Evolutionary conservation across 2,888 invertebrate species (phyloP), one percentile per base, ranked within the genome.

Genomic region (Alsophila aescularia): DNA sequence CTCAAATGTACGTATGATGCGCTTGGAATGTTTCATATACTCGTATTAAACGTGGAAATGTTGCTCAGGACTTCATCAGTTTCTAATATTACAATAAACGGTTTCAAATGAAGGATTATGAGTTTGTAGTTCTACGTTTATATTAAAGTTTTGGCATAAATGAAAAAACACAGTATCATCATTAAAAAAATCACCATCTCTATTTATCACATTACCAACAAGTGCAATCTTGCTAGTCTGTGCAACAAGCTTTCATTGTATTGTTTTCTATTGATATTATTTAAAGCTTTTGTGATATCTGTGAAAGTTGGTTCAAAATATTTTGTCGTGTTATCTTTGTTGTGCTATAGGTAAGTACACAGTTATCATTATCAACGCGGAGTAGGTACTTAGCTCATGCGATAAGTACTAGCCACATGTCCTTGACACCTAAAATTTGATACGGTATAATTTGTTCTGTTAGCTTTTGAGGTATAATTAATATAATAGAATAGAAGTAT

Each of bases 1-100:
- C 94, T 75, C 94, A 94, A 92, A 93, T 94, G 88, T 92, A 90
- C 87, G 92, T 91, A 89, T 86, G 73, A 77, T 81, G 80, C 79
- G 85, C 79, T 81, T 82, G 73, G 79, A 81, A 77, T 76, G 76
- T 77, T 75, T 24, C 18, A 24, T 7, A 24, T n/a, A n/a, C n/a
- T n/a, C n/a, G 78, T 77, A 66, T 62, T 65, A 66, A 64, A 73
- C 72, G 70, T 75, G 72, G 68, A 71, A 65, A 41, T 64, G 56
- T 67, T 68, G 70, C 66, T 67, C 67, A 72, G 66, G 69, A 68
- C 69, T 69, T 64, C 68, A 51, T 68, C 56, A 63, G 55, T 58
- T 52, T 48, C 44, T 58, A 56, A 47, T 40, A 47, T 41, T 56
- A 62, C 48, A 56, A 37, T 60, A 59, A 60, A 48, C 43, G 58